Conservation (phyloP, 2,113 vertebrate species). For the Oryzias curvinotus region DNA sequence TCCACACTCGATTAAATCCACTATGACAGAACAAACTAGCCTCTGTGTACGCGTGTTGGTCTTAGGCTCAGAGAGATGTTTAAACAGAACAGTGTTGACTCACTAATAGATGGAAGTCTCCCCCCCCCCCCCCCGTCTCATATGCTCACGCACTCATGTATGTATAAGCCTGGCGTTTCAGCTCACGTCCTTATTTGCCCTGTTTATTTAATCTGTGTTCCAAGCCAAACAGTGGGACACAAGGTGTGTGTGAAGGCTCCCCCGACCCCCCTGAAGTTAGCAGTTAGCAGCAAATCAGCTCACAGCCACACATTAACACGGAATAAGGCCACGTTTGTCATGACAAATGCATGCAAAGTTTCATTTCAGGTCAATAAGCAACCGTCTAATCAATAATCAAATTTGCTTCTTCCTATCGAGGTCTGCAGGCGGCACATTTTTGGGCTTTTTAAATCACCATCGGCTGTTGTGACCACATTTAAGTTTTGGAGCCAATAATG, state of each 20-base stretch:
- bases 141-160: slow-evolving; percentile 15
- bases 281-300: slow-evolving; percentile 16
- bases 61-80: slow-evolving; percentile 51
- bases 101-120: slow-evolving; percentile 57
- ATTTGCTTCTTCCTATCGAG: background rate
- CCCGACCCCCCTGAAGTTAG: slow-evolving; percentile 1
- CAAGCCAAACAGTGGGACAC: slow-evolving; percentile 44
- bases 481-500: slow-evolving; percentile 23
- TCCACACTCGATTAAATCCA: slow-evolving; percentile 75
- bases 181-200: slow-evolving; percentile 57
- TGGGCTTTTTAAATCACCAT: slow-evolving; percentile 25
- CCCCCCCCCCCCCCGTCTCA: background rate
- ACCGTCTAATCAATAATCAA: background rate
- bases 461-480: slow-evolving; percentile 50
- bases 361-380: background rate
- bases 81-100: slow-evolving; percentile 59
- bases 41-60: slow-evolving; percentile 67
- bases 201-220: slow-evolving; percentile 57
- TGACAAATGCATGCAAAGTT: background rate
- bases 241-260: slow-evolving; percentile 31
- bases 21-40: slow-evolving; percentile 77
- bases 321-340: slow-evolving; percentile 6
- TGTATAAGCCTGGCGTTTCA: slow-evolving; percentile 34
- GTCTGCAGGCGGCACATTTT: slow-evolving; percentile 5
- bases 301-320: background rate